Evolutionary conservation across 2,113 vertebrate species (phyloP).

Genomic region (Mobula hypostoma): DNA sequence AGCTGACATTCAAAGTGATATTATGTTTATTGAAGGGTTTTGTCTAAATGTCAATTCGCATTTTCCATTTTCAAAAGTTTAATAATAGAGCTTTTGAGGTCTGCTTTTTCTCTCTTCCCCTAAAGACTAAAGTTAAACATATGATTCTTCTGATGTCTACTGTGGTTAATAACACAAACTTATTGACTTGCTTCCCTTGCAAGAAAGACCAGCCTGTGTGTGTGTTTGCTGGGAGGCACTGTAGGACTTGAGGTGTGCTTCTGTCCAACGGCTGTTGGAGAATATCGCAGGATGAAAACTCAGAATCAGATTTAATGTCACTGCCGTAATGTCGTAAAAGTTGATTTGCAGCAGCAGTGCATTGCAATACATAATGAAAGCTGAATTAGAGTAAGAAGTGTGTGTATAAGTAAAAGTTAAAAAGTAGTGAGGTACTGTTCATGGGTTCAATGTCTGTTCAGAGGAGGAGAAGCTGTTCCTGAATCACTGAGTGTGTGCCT

Average conservation of each 20-base stretch:
- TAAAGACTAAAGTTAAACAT: not conserved
- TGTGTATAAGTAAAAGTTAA: too few species aligned
- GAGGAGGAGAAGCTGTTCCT: too few species aligned
- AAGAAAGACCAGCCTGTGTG: not conserved
- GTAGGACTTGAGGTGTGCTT: not conserved
- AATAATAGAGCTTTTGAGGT: not conserved
- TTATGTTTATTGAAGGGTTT: slow-evolving; percentile 6
- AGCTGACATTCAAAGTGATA: not conserved
- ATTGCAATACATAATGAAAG: too few species aligned
- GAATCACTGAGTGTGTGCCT: too few species aligned
- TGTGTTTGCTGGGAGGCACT: not conserved
- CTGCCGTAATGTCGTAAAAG: too few species aligned
- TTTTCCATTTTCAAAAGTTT: slow-evolving; percentile 17
- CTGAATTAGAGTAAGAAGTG: too few species aligned
- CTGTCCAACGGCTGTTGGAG: not conserved
- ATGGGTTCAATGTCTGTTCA: too few species aligned
- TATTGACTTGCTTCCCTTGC: not conserved
- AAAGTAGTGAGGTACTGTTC: too few species aligned
- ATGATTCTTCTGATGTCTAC: not conserved
- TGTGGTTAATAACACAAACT: not conserved
- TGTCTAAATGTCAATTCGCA: not conserved
- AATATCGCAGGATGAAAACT: not conserved
- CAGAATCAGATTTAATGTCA: too few species aligned
- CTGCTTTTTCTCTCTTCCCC: not conserved
- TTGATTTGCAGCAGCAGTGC: too few species aligned